These are phyloP conservation scores for Cotesia chilonis DNA, from an alignment of 1,140 invertebrate species.

Conservation along the genomic window DNA sequence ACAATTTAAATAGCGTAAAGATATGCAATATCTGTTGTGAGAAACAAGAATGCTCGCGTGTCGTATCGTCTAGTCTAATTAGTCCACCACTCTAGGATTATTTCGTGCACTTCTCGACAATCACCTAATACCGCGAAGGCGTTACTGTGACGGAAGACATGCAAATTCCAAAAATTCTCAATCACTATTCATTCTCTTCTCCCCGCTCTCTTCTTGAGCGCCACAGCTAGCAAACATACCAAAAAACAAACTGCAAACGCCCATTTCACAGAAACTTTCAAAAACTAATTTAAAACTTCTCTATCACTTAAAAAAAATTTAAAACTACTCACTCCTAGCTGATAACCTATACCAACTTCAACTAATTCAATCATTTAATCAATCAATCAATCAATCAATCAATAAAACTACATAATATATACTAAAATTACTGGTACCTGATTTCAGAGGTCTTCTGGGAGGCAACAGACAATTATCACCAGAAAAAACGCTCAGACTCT, in stretches of 20 bases:
- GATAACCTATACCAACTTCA: neutral
- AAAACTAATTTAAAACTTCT: conserved; percentile 16
- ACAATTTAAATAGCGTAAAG: neutral
- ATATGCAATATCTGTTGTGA: neutral
- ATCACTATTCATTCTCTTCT: conserved; percentile 4
- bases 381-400: too few species aligned
- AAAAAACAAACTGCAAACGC: conserved; percentile 12
- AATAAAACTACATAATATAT: neutral
- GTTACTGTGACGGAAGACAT: conserved; percentile 30
- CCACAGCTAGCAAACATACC: neutral
- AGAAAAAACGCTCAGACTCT: conserved; percentile 32
- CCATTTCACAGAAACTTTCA: too few species aligned
- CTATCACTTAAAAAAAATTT: conserved; percentile 5
- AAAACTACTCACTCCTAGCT: too few species aligned
- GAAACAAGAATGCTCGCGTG: conserved; percentile 48
- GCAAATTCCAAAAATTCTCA: conserved; percentile 22
- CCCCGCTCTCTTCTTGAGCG: too few species aligned
- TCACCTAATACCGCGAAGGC: conserved; percentile 29
- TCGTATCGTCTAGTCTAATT: conserved; percentile 52
- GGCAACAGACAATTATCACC: conserved; percentile 35
- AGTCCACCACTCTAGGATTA: conserved; percentile 52
- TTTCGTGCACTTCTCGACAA: conserved; percentile 32
- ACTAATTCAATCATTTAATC: neutral
- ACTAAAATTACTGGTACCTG: conserved; percentile 53
- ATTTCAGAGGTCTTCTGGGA: conserved; percentile 64